Percentiles rank a stretch among this genome's conserved stretches.
Evolutionary conservation across 2,888 invertebrate genomes (phyloP).

Genomic region (Lasioglossum pauxillum): DNA sequence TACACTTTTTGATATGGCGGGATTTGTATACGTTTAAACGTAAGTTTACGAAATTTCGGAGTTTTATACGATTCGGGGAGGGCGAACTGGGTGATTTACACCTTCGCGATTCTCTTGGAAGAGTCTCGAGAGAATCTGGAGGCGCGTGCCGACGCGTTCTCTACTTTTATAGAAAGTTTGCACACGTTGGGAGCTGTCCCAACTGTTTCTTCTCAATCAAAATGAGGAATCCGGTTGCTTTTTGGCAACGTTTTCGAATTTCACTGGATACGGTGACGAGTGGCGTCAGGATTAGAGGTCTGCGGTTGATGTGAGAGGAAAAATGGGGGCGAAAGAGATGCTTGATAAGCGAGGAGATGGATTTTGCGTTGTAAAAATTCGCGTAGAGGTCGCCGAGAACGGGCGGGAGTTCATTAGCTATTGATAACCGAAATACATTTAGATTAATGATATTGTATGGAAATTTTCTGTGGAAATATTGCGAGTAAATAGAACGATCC

Average conservation of each 20-base stretch:
- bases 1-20: slow-evolving; percentile 49
- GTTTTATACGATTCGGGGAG: slow-evolving; percentile 20
- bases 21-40: slow-evolving; percentile 46
- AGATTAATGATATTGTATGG: slow-evolving; percentile 29
- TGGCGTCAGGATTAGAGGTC: slow-evolving; percentile 28
- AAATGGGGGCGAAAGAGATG: slow-evolving; percentile 34
- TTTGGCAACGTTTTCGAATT: slow-evolving; percentile 34
- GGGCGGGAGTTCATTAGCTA: slow-evolving; percentile 29
- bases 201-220: slow-evolving; percentile 13
- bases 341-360: slow-evolving; percentile 27
- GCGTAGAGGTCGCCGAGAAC: not conserved
- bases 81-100: not conserved
- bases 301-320: slow-evolving; percentile 54
- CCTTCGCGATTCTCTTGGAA: not conserved
- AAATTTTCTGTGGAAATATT: slow-evolving; percentile 25
- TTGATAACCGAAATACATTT: slow-evolving; percentile 32
- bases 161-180: slow-evolving; percentile 20
- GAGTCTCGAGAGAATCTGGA: not conserved
- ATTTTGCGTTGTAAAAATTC: slow-evolving; percentile 36
- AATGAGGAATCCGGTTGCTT: not conserved
- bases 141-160: not conserved
- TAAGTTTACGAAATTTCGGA: slow-evolving; percentile 37
- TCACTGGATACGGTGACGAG: slow-evolving; percentile 1
- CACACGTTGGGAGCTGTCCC: slow-evolving; percentile 19
- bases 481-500: slow-evolving; percentile 15